Base-by-base conservation (phyloP, 2,888 invertebrate species). In the Norana najaformis region DNA sequence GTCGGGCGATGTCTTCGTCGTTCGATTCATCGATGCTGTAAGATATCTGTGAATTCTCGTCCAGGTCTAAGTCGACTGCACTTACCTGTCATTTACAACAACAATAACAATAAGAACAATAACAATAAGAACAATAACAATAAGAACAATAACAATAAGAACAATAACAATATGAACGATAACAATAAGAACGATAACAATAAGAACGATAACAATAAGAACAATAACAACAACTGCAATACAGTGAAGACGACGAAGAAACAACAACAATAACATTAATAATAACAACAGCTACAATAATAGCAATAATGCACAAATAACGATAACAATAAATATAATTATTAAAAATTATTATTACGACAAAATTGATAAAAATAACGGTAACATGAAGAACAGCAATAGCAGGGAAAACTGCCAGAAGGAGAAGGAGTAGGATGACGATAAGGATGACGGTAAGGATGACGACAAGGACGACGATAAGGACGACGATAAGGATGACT, bases 1-100 rank as follows among this genome's bases (percentile, higher is more conserved):
- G 69, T n/a, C 69, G 69, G 69, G n/a, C n/a, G 88, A 88, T 30
- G 30, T 88, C 88, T 14, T 34, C 47, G 20, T 47, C 85, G 85
- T 4, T 14, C 0, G 38, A 82, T 85, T 69, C 37, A 5, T 82
- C 83, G 30, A 89, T 30, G 30, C 82, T 83, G 89, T 83, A 83
- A 6, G 20, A 6, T 37, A 89, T 89, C 38, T 83, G 36, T 16
- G 89, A 35, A 18, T 90, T 90, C 83, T 88, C 88, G n/a, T 88
- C 53, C 16, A 41, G 37, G 35, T 88, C 90, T 16, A 37, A 35
- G 88, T 90, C 88, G 8, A 90, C 30, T 6, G 88, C 88, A 34
- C 88, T 90, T 13, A 88, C 90, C 88, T 90, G 35, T 0, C 35
- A 89, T 30, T 13, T 69, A 82, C n/a, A 69, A 3, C 69, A 8